Evolutionary conservation across 2,888 invertebrate genomes (phyloP), one percentile per base, ranked within the genome.

Genomic region (Cylloceria caligata): DNA sequence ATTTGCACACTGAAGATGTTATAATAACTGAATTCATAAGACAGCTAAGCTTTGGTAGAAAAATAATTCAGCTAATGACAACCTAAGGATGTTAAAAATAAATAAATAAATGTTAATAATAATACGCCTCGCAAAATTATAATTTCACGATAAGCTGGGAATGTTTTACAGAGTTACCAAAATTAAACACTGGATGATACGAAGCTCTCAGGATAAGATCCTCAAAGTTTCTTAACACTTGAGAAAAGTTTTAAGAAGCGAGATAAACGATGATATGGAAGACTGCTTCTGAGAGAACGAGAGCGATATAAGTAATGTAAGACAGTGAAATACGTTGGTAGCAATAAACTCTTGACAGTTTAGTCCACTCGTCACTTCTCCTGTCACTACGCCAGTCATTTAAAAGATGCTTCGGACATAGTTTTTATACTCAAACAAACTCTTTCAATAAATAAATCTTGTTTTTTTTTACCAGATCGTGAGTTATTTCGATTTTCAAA

Each of bases 291-390:
- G 57, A 7, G 27, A 16, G 16, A 57, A 34, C 34, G 34, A 34
- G n/a, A n/a, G n/a, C n/a, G n/a, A n/a, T n/a, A n/a, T n/a, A n/a
- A n/a, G n/a, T n/a, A n/a, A 34, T 34, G 34, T n/a, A 7, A 57
- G 34, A 34, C 16, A 80, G 74, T 78, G 77, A 73, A 81, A 55
- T 73, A 69, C 64, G 73, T n/a, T 62, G 67, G 72, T 71, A 71
- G 57, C 57, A 57, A 30, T 27, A 81, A 78, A 81, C 55, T 81
- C 62, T 69, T 64, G 73, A 81, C 68, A 65, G 78, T 65, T 68
- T 24, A 24, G 68, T 64, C 64, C 62, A 68, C 73, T 69, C 74
- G 68, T 78, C 81, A 73, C 64, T 73, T 78, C 47, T 34, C 73
- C 30, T 73, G 52, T 9, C 5, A 1, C 13, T 24, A 3, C 11